Base-by-base conservation (phyloP, 2,113 vertebrate genomes). In the Melanotaenia duboulayi region DNA sequence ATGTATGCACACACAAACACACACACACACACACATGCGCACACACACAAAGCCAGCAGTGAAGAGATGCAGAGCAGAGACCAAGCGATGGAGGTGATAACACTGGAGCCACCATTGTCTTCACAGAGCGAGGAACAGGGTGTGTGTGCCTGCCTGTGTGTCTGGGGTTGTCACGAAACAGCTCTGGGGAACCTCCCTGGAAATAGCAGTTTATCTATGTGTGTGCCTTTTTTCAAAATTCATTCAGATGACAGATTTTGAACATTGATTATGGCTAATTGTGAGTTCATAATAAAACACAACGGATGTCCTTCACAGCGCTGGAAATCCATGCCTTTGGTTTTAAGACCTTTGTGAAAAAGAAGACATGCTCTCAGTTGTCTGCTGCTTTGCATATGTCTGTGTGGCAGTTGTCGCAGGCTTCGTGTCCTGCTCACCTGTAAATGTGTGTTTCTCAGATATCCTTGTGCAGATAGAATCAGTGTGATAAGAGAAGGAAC, bases 91-190 rank as follows among this genome's bases (percentile, higher is more conserved):
- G 87, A 83, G 73, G 55, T 64, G 91, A 93, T 92, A 92, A 91
- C 84, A 67, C 67, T 63, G 78, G 87, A 91, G 90, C 85, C 83
- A 1, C 69, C 69, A 92, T 92, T 92, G 91, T 93, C 74, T 85
- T 72, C 54, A 14, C 59, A 67, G 65, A 75, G 59, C 78, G 65
- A 51, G 76, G 78, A 74, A 52, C 52, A 20, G 75, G 65, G 82
- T 67, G 74, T 72, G 84, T 79, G 81, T 73, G 20, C 55, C 24
- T 61, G 42, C 57, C 78, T 69, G 68, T 70, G 63, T 75, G 71
- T 76, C 50, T 82, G 71, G 32, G 24, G 48, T 60, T 80, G 81
- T 82, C 76, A 85, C 50, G 49, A 49, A 70, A 74, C 80, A 66
- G 67, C 71, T 74, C 13, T 4, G 50, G 52, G 63, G 40, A 56